Evolutionary conservation across 2,888 invertebrate genomes (phyloP).

Genomic region (Chaitophorus viminalis): DNA sequence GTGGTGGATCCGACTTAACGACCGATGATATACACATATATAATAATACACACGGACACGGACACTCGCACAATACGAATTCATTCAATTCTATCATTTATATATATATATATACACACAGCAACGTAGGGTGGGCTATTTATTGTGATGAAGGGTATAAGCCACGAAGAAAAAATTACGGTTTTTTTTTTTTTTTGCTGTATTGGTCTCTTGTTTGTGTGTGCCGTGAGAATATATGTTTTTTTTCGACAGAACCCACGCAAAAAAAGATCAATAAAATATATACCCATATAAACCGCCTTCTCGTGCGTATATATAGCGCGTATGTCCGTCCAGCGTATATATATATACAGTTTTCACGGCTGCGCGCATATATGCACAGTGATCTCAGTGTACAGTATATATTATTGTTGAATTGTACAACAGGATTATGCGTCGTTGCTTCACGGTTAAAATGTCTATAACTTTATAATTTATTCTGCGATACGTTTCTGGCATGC

Average conservation of each 20-base stretch:
- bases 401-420: too few relatives aligned
- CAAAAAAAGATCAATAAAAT: constrained; percentile 49
- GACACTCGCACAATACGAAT: constrained; percentile 15
- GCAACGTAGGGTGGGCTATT: background rate
- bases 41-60: background rate
- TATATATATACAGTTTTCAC: background rate
- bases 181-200: constrained; percentile 27
- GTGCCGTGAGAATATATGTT: constrained; percentile 53
- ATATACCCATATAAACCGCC: constrained; percentile 37
- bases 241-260: constrained; percentile 35
- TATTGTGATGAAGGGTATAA: constrained; percentile 19
- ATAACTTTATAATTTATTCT: too few relatives aligned
- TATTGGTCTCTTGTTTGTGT: constrained; percentile 27
- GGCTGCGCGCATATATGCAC: too few relatives aligned
- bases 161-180: constrained; percentile 33
- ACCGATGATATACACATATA: background rate
- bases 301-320: background rate
- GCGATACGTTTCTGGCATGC: too few relatives aligned
- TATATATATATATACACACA: too few relatives aligned
- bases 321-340: background rate
- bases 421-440: too few relatives aligned
- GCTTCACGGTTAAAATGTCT: too few relatives aligned
- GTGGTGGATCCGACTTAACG: background rate
- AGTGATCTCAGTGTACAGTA: too few relatives aligned
- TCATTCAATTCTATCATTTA: background rate